Evolutionary conservation across 2,797 vertebrate genomes (phyloP).

Genomic region (Aphelocoma californica): DNA sequence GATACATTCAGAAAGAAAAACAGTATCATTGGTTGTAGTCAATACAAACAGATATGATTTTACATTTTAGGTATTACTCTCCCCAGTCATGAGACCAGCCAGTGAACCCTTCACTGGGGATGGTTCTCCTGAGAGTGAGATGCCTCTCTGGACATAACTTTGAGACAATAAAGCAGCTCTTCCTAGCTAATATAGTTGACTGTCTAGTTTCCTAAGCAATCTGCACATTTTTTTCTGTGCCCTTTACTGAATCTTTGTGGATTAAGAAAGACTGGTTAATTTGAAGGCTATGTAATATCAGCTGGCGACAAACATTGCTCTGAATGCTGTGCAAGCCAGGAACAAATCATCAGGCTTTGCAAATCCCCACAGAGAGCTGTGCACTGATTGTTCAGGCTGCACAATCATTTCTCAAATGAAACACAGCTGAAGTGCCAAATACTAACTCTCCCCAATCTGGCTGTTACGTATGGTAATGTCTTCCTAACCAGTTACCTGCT

Average conservation of each 20-base stretch:
- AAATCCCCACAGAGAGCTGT: constrained; percentile 54
- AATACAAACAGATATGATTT: background rate
- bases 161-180: background rate
- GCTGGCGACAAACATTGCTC: constrained; percentile 23
- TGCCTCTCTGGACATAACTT: background rate
- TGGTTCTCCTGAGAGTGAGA: background rate
- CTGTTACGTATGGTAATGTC: constrained; percentile 11
- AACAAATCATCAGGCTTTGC: constrained; percentile 9
- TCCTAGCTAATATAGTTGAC: background rate
- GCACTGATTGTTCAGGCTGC: constrained; percentile 44
- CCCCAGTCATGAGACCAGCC: background rate
- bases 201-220: constrained; percentile 8
- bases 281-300: constrained; percentile 36
- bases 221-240: constrained; percentile 16
- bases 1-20: background rate
- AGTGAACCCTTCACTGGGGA: background rate
- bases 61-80: background rate
- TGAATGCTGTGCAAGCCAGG: constrained; percentile 14
- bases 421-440: constrained; percentile 57
- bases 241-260: constrained; percentile 40
- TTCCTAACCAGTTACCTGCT: constrained; percentile 48
- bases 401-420: constrained; percentile 51
- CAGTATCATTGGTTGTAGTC: background rate
- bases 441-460: background rate
- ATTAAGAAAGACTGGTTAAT: constrained; percentile 48